Evolutionary conservation across 2,113 vertebrate species (phyloP).

Genomic region (Pantherophis guttatus): DNA sequence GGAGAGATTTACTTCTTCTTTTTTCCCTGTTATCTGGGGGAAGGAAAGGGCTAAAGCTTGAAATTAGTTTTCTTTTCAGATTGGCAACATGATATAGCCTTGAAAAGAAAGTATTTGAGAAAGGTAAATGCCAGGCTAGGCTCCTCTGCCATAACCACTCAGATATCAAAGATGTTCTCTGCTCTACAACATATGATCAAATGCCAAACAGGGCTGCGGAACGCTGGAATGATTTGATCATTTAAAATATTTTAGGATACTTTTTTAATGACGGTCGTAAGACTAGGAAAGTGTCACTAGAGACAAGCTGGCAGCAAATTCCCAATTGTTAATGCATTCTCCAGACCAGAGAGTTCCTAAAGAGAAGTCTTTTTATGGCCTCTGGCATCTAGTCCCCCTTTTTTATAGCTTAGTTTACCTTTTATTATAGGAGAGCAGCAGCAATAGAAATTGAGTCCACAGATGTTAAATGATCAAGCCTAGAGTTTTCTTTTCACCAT

Average conservation of each 20-base stretch:
- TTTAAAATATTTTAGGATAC: conserved; percentile 52
- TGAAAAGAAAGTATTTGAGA: background rate
- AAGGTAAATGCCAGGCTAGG: background rate
- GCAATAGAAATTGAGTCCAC: background rate
- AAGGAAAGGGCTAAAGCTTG: background rate
- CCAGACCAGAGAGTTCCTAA: conserved; percentile 2
- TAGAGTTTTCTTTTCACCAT: conserved; percentile 22
- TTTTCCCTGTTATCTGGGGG: background rate
- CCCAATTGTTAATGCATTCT: conserved; percentile 5
- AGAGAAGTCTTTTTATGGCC: conserved; percentile 32
- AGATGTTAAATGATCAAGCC: conserved; percentile 33
- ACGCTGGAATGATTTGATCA: conserved; percentile 55
- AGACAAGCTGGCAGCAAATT: conserved; percentile 9
- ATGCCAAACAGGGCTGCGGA: conserved; percentile 39
- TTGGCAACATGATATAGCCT: background rate
- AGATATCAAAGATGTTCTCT: conserved; percentile 12
- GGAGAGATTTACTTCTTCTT: background rate
- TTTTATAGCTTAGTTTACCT: conserved; percentile 9
- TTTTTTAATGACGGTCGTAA: conserved; percentile 56
- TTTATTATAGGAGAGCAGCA: conserved; percentile 14
- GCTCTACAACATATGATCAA: conserved; percentile 32
- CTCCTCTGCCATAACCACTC: background rate
- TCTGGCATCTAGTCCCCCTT: background rate
- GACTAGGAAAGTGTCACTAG: conserved; percentile 37
- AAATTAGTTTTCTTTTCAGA: background rate